Evolutionary conservation across 2,888 invertebrate genomes (phyloP).

Genomic region (Latheticus oryzae): DNA sequence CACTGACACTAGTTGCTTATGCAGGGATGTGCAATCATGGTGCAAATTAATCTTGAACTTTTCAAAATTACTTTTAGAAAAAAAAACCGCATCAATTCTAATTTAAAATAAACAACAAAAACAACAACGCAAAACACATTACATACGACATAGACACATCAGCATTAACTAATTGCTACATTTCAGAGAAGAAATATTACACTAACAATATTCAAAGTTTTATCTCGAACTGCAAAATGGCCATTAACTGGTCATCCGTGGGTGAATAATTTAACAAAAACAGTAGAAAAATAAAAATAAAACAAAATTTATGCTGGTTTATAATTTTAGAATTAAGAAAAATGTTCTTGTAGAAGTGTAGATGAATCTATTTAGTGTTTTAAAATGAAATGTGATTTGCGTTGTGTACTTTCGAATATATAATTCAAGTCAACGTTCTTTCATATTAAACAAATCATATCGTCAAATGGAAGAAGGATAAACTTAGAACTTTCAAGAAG

Average conservation of each 20-base stretch:
- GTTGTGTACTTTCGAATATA: conserved; percentile 16
- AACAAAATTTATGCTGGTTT: no score
- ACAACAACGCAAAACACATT: conserved; percentile 2
- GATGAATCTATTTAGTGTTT: not conserved
- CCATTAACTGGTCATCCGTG: conserved; percentile 5
- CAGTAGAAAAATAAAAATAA: no score
- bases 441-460: no score
- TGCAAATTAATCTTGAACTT: conserved; percentile 32
- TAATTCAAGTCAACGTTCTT: no score
- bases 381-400: conserved; percentile 6
- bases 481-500: no score
- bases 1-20: conserved; percentile 58
- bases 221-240: conserved; percentile 17
- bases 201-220: conserved; percentile 24
- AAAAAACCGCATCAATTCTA: conserved; percentile 5
- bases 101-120: conserved; percentile 8
- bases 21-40: conserved; percentile 61
- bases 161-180: not conserved
- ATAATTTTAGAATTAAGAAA: no score
- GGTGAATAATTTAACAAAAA: no score
- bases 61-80: conserved; percentile 5
- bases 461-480: no score
- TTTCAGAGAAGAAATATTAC: conserved; percentile 6
- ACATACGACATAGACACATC: conserved; percentile 1
- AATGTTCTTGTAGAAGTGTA: no score